These are phyloP conservation scores for Barnardius zonarius DNA, from an alignment of 2,113 vertebrate genomes.

Conservation along the genomic window DNA sequence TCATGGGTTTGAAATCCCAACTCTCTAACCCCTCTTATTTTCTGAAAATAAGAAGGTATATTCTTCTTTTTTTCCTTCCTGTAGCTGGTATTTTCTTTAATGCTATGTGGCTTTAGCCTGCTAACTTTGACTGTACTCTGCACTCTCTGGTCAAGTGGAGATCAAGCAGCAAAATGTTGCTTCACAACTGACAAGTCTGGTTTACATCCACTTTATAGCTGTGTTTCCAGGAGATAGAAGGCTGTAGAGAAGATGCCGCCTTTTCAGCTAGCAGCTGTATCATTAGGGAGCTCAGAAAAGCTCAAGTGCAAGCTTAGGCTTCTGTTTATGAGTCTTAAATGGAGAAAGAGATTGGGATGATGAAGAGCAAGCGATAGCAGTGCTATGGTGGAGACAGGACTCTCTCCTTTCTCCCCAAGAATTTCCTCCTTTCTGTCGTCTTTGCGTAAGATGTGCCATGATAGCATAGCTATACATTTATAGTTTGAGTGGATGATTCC, in stretches of 20 bases:
- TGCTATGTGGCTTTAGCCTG: not conserved
- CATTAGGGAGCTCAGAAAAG: not conserved
- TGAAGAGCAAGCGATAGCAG: not conserved
- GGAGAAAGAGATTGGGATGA: not conserved
- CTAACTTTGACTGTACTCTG: not conserved
- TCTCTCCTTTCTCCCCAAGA: too few relatives aligned
- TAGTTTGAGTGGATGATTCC: too few relatives aligned
- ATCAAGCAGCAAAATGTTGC: not conserved
- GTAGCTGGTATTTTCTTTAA: not conserved
- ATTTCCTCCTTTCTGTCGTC: too few relatives aligned
- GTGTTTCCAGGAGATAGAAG: not conserved
- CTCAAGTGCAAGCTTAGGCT: not conserved
- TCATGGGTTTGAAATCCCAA: not conserved
- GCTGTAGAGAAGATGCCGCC: not conserved
- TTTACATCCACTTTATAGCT: not conserved
- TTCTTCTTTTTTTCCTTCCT: not conserved
- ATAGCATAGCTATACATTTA: too few relatives aligned
- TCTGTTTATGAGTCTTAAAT: not conserved
- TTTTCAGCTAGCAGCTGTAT: not conserved
- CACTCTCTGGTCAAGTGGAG: not conserved
- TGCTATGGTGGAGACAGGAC: not conserved
- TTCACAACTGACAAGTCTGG: not conserved
- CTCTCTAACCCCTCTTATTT: not conserved
- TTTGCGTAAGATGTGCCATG: too few relatives aligned
- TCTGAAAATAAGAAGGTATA: not conserved